phyloP scores from a whole-genome alignment of 2,888 invertebrate species.

The Lasioglossum malachurum region DNA sequence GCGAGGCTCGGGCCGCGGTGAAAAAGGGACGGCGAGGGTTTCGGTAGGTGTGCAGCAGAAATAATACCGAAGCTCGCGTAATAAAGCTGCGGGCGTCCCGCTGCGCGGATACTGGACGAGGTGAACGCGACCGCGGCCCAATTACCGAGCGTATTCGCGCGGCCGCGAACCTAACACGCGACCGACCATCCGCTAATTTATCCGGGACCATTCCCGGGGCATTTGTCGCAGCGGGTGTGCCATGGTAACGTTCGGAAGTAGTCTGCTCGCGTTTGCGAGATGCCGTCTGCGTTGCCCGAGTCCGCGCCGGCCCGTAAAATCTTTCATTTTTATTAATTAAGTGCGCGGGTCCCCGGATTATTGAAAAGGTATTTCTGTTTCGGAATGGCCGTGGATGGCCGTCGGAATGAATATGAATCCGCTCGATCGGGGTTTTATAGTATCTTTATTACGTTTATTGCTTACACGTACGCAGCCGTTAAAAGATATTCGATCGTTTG shows the following conservation, averaged over 20 bases:
- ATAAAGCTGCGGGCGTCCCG: constrained; percentile 72
- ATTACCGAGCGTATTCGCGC: constrained; percentile 57
- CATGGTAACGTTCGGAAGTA: constrained; percentile 29
- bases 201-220: constrained; percentile 33
- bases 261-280: constrained; percentile 22
- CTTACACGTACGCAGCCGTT: background rate
- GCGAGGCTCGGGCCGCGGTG: background rate
- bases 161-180: constrained; percentile 47
- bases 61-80: constrained; percentile 69
- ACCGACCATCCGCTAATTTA: constrained; percentile 59
- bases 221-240: constrained; percentile 32
- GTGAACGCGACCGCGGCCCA: constrained; percentile 57
- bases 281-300: background rate
- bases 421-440: background rate
- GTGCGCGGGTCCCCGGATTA: background rate
- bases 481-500: constrained; percentile 1
- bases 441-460: background rate
- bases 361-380: background rate
- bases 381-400: background rate
- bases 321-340: constrained; percentile 14
- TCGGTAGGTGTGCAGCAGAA: constrained; percentile 67
- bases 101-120: constrained; percentile 70
- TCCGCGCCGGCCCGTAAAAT: constrained; percentile 4
- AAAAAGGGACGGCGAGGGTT: constrained; percentile 23
- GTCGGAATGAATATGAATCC: background rate